These are phyloP conservation scores for Tenualosa thibaudeaui DNA, from an alignment of 2,797 vertebrate genomes.

Conservation along the genomic window DNA sequence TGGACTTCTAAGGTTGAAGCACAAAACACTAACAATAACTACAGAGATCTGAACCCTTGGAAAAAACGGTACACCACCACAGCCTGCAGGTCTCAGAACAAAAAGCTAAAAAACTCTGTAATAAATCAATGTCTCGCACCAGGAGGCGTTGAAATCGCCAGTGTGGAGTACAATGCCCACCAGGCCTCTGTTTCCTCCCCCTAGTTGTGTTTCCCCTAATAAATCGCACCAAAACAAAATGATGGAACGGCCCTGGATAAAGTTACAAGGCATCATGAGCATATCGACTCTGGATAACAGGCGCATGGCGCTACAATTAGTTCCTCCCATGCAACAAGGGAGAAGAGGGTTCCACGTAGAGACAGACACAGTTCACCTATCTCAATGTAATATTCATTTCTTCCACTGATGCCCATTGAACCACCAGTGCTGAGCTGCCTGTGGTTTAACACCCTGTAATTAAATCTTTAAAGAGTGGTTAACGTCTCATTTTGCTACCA, in stretches of 20 bases:
- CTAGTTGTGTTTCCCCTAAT: slow-evolving; percentile 39
- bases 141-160: slow-evolving; percentile 31
- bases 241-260: slow-evolving; percentile 24
- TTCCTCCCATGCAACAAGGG: slow-evolving; percentile 2
- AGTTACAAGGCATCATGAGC: neutral
- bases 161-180: slow-evolving; percentile 38
- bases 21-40: slow-evolving; percentile 2
- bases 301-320: neutral
- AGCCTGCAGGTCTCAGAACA: slow-evolving; percentile 40
- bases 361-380: slow-evolving; percentile 17
- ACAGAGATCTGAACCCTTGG: slow-evolving; percentile 29
- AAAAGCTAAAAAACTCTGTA: slow-evolving; percentile 39
- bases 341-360: neutral
- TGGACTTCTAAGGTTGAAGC: slow-evolving; percentile 1
- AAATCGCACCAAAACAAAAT: slow-evolving; percentile 20
- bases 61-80: slow-evolving; percentile 34
- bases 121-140: slow-evolving; percentile 50
- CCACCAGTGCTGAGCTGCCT: slow-evolving; percentile 37
- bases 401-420: slow-evolving; percentile 8
- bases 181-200: slow-evolving; percentile 14
- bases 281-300: neutral
- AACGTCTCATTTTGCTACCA: neutral
- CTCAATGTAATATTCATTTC: slow-evolving; percentile 19
- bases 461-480: slow-evolving; percentile 20
- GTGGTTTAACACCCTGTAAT: slow-evolving; percentile 14